Percentiles rank a stretch among this genome's conserved stretches.
Conservation (phyloP, 2,888 invertebrate species). For the Ferrisia virgata region DNA sequence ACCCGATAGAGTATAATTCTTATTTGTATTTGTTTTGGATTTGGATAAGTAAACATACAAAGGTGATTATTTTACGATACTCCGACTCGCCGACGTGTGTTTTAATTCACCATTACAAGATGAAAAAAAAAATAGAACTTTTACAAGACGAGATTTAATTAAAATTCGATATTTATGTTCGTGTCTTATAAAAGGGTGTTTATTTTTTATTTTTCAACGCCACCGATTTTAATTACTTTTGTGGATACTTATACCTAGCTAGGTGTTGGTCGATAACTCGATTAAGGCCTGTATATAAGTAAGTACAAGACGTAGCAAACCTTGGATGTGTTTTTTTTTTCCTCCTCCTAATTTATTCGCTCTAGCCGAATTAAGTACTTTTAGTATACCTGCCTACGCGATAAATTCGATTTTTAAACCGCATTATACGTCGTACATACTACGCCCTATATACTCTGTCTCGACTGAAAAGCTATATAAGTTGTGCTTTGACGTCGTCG, state of each 20-base stretch:
- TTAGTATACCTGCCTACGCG: neutral
- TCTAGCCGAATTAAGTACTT: too few species aligned
- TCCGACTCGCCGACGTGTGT: neutral
- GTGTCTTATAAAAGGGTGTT: too few species aligned
- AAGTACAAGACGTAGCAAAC: too few species aligned
- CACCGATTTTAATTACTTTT: neutral
- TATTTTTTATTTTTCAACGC: neutral
- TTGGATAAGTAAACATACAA: too few species aligned
- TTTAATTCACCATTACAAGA: neutral
- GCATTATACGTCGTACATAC: neutral
- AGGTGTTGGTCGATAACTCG: neutral
- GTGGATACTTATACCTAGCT: neutral
- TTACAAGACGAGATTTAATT: neutral
- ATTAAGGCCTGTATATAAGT: too few species aligned
- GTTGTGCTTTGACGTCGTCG: conserved; percentile 2
- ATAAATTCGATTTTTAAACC: neutral
- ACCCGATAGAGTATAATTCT: neutral
- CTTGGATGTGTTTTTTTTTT: neutral
- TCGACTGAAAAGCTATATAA: neutral
- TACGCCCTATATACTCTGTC: neutral
- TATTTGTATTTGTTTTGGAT: neutral
- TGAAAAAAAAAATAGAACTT: too few species aligned
- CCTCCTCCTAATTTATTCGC: neutral
- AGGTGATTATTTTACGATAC: neutral
- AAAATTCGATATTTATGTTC: neutral